phyloP scores from a whole-genome alignment of 2,888 invertebrate genomes.

The Pseudoips prasinana region DNA sequence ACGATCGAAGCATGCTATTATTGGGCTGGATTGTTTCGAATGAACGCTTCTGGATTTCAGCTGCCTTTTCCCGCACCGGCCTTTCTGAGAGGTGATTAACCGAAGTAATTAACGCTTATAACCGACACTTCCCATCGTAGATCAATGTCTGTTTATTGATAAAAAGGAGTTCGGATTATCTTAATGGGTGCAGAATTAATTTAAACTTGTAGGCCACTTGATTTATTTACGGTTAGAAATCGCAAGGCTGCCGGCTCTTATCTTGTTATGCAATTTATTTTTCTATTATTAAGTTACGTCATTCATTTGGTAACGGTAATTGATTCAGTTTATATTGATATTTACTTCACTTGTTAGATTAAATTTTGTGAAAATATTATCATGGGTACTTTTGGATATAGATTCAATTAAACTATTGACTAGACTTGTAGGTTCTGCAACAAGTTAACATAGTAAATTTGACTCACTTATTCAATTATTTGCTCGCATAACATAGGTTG shows the following conservation, averaged over 20 bases:
- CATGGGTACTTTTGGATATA: too few species aligned
- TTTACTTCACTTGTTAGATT: too few species aligned
- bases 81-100: constrained; percentile 22
- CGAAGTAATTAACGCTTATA: constrained; percentile 42
- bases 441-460: too few species aligned
- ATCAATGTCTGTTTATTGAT: constrained; percentile 32
- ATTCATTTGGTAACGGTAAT: too few species aligned
- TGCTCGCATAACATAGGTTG: too few species aligned
- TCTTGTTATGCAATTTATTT: too few species aligned
- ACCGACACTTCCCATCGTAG: constrained; percentile 28
- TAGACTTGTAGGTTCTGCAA: too few species aligned
- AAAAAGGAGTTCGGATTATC: constrained; percentile 29
- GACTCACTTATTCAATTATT: too few species aligned
- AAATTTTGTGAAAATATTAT: too few species aligned
- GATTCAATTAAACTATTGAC: too few species aligned
- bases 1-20: constrained; percentile 74
- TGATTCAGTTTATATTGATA: too few species aligned
- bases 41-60: constrained; percentile 56
- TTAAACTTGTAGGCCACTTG: constrained; percentile 22
- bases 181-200: constrained; percentile 27
- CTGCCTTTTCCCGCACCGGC: constrained; percentile 35
- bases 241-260: constrained; percentile 12
- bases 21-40: constrained; percentile 64
- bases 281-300: too few species aligned
- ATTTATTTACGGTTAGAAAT: constrained; percentile 26